Evolutionary conservation across 2,113 vertebrate species (phyloP).

Genomic region (Oncorhynchus clarkii): DNA sequence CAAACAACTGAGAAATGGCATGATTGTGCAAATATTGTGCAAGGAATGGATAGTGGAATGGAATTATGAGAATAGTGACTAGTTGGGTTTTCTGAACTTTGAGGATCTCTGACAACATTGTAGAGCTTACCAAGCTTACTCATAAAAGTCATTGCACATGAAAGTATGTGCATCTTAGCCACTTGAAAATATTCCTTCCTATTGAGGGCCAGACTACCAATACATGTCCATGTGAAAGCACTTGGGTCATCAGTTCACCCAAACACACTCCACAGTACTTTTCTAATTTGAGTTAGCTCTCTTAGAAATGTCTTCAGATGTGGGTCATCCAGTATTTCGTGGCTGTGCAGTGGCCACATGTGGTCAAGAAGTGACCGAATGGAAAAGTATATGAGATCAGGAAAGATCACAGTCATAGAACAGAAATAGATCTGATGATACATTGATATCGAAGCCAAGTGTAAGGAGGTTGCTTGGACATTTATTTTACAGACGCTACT

Average conservation of each 20-base stretch:
- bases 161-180: conserved; percentile 14
- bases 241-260: conserved; percentile 42
- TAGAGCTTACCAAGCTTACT: too few relatives aligned
- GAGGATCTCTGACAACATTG: background rate
- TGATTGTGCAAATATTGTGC: background rate
- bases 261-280: conserved; percentile 16
- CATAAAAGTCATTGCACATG: background rate
- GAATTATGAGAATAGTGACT: background rate
- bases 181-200: conserved; percentile 42
- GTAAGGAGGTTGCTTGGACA: background rate
- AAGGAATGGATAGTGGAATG: background rate
- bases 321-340: conserved; percentile 38
- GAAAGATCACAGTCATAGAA: background rate
- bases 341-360: background rate
- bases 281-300: conserved; percentile 37
- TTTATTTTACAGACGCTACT: too few relatives aligned
- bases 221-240: conserved; percentile 47
- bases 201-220: conserved; percentile 39
- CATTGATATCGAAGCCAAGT: background rate
- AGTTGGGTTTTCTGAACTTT: background rate
- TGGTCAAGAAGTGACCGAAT: background rate
- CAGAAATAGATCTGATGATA: too few relatives aligned
- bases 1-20: too few relatives aligned
- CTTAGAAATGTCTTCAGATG: conserved; percentile 43
- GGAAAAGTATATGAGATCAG: background rate